A percentile compares a stretch with the other conserved stretches of the same genome.
Conservation (phyloP, 2,888 invertebrate species). For the Ypsolopha scabrella region DNA sequence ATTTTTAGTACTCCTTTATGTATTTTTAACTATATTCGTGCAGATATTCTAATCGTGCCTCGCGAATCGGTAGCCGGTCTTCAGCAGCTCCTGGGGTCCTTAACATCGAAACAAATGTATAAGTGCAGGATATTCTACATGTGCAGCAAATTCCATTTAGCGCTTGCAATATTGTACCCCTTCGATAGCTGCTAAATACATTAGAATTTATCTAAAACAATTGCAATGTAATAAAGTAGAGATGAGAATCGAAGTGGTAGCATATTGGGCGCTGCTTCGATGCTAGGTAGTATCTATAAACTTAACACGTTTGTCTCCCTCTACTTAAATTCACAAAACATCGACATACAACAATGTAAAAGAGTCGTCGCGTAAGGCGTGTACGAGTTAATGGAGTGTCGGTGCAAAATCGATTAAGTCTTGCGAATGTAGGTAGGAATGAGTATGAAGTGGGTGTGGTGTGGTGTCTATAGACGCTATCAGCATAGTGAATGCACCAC, state of each 20-base stretch:
- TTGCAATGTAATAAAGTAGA: not conserved
- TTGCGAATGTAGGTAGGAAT: constrained; percentile 40
- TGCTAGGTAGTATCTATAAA: constrained; percentile 24
- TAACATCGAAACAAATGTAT: constrained; percentile 29
- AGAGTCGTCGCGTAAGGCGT: constrained; percentile 27
- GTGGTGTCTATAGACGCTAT: constrained; percentile 40
- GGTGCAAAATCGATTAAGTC: constrained; percentile 75
- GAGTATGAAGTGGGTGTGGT: constrained; percentile 29
- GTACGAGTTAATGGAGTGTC: constrained; percentile 55
- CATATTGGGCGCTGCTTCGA: constrained; percentile 46
- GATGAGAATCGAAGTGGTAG: constrained; percentile 49
- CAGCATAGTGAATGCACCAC: constrained; percentile 42
- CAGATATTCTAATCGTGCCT: constrained; percentile 48
- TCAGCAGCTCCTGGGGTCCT: constrained; percentile 55
- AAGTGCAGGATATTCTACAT: constrained; percentile 55
- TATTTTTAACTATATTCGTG: constrained; percentile 26
- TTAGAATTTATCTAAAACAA: not conserved
- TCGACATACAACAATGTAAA: constrained; percentile 19
- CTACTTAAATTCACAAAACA: constrained; percentile 13
- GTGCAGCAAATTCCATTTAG: constrained; percentile 41
- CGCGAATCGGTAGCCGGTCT: constrained; percentile 56
- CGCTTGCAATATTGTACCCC: constrained; percentile 47
- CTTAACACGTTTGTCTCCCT: constrained; percentile 21
- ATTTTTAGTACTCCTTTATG: not conserved
- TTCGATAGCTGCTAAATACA: constrained; percentile 25